These are phyloP conservation scores for Psephotus haematonotus DNA, from an alignment of 2,113 vertebrate genomes.

Conservation along the genomic window DNA sequence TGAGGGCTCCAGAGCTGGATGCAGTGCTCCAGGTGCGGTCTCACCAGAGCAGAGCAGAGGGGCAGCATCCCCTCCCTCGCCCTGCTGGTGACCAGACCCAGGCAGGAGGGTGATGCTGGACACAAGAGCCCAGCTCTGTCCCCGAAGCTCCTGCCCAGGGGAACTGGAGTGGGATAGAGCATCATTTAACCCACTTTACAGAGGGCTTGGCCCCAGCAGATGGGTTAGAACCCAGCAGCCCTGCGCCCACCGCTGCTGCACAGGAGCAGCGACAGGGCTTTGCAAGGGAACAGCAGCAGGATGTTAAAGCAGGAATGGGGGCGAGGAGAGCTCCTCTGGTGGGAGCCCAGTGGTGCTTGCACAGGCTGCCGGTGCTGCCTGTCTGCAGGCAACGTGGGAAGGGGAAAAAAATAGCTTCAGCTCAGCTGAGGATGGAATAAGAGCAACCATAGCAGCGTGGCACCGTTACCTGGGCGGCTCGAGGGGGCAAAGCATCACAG, in stretches of 20 bases:
- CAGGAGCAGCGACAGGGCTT: neutral
- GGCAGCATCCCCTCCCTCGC: too few relatives aligned
- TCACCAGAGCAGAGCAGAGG: too few relatives aligned
- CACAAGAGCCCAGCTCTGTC: neutral
- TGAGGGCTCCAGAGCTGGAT: too few relatives aligned
- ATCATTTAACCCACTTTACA: neutral
- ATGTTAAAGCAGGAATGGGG: neutral
- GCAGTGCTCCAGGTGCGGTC: too few relatives aligned
- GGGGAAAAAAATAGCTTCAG: neutral
- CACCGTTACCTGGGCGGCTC: neutral
- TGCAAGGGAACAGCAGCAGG: neutral
- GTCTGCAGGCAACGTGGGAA: neutral
- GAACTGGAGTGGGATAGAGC: rapidly evolving
- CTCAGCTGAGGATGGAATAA: neutral
- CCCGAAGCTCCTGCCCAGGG: neutral
- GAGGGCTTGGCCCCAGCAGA: neutral
- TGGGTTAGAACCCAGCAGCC: neutral
- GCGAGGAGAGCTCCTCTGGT: neutral
- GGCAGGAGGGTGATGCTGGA: neutral
- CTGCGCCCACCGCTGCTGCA: neutral
- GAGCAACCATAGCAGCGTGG: rapidly evolving
- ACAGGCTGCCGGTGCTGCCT: neutral
- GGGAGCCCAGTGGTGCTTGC: rapidly evolving
- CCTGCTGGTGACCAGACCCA: neutral
- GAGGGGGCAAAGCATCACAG: neutral